A percentile compares a stretch with the other conserved stretches of the same genome.
Evolutionary conservation across 1,140 invertebrate species (phyloP).

Genomic region (Sycobia sp.): DNA sequence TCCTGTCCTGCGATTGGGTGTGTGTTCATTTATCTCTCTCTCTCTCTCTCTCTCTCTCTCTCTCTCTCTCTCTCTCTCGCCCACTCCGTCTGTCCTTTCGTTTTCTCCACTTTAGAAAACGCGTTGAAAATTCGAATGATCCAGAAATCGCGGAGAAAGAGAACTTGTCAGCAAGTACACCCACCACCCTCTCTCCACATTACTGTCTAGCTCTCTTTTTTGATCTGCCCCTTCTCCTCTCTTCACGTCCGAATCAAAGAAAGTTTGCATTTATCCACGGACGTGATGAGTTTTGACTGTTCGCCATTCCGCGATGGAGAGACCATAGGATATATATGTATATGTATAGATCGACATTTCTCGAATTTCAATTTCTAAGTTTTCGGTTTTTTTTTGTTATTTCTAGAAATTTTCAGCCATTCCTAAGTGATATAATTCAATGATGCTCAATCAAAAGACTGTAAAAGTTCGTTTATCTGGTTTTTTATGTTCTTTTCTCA

Average conservation of each 20-base stretch:
- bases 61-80: no score
- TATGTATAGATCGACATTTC: not conserved
- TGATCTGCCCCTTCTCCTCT: not conserved
- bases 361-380: not conserved
- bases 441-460: no score
- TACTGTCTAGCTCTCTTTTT: not conserved
- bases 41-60: not conserved
- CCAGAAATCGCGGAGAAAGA: conserved; percentile 16
- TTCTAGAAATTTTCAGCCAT: no score
- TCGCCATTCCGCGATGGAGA: not conserved
- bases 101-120: conserved; percentile 29
- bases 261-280: conserved; percentile 6
- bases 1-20: not conserved
- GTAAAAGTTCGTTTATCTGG: no score
- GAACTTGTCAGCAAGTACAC: conserved; percentile 11
- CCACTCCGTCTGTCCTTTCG: conserved; percentile 6
- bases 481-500: no score
- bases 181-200: not conserved
- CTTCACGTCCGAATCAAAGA: not conserved
- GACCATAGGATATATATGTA: not conserved
- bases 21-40: not conserved
- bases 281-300: conserved; percentile 13
- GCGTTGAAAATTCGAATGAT: conserved; percentile 26
- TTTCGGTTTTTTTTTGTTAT: not conserved
- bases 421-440: no score